Percentiles rank a stretch among this genome's conserved stretches.
Conservation (phyloP, 2,888 invertebrate genomes). For the Rotaria macrura region DNA sequence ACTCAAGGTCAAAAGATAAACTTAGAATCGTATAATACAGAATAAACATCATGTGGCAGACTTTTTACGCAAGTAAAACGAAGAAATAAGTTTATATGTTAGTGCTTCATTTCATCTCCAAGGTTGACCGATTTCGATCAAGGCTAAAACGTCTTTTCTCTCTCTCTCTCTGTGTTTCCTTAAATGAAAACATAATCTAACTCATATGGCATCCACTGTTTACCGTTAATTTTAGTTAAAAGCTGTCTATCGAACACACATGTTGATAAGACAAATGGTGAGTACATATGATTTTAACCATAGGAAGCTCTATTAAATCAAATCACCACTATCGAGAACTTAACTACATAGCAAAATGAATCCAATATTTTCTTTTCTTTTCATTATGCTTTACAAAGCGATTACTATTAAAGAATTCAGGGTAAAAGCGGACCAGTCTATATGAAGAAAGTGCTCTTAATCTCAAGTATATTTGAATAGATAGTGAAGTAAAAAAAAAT, state of each 20-base stretch:
- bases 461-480: background rate
- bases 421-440: background rate
- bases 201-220: too few species aligned
- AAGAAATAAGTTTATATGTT: background rate
- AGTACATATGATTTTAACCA: background rate
- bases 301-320: background rate
- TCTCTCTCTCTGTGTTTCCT: too few species aligned
- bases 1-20: background rate
- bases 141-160: too few species aligned
- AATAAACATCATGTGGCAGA: too few species aligned
- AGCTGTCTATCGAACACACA: too few species aligned
- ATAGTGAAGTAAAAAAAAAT: background rate
- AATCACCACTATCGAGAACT: background rate
- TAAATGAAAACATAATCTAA: too few species aligned
- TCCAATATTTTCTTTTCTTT: background rate
- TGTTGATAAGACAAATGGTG: too few species aligned
- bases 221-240: too few species aligned
- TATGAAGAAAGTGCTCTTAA: background rate
- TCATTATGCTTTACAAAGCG: background rate
- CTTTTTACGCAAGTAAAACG: background rate
- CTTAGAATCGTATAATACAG: background rate
- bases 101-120: background rate
- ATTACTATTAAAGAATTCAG: background rate
- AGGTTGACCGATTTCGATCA: background rate
- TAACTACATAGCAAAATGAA: background rate